These are phyloP conservation scores for Copidosoma aretas DNA, from an alignment of 2,888 invertebrate genomes.

Conservation along the genomic window DNA sequence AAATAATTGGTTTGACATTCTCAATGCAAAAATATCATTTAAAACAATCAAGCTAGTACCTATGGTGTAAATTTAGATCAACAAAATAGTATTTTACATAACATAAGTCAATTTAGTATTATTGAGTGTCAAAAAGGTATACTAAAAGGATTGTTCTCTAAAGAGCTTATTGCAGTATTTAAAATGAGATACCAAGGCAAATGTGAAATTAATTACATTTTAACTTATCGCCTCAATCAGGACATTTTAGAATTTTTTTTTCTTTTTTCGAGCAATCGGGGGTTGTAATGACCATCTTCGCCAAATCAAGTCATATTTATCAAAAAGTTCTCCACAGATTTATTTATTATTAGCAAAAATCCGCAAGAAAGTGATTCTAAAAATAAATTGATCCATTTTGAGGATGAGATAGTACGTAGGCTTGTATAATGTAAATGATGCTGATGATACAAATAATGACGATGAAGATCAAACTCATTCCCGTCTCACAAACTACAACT, in stretches of 20 bases:
- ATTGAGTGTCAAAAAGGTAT: slow-evolving; percentile 1
- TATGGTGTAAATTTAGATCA: neutral
- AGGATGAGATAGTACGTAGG: too few relatives aligned
- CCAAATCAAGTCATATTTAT: neutral
- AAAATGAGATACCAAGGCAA: neutral
- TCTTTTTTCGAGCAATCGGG: neutral
- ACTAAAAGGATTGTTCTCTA: neutral
- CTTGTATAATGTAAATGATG: too few relatives aligned
- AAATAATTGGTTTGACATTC: neutral
- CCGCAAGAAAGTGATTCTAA: neutral
- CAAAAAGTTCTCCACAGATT: neutral
- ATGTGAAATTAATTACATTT: neutral
- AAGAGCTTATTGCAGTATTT: neutral
- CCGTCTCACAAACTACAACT: too few relatives aligned
- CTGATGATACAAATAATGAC: too few relatives aligned
- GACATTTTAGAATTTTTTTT: neutral
- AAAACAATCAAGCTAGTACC: neutral
- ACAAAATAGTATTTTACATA: neutral
- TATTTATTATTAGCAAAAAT: neutral
- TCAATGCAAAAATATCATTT: neutral
- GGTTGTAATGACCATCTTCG: neutral
- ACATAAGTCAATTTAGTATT: neutral
- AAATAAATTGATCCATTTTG: neutral
- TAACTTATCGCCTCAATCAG: neutral
- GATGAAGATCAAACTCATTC: too few relatives aligned